These are phyloP conservation scores for Peromyscus melanophrys DNA, from an alignment of 2,797 vertebrate species.

Conservation along the genomic window DNA sequence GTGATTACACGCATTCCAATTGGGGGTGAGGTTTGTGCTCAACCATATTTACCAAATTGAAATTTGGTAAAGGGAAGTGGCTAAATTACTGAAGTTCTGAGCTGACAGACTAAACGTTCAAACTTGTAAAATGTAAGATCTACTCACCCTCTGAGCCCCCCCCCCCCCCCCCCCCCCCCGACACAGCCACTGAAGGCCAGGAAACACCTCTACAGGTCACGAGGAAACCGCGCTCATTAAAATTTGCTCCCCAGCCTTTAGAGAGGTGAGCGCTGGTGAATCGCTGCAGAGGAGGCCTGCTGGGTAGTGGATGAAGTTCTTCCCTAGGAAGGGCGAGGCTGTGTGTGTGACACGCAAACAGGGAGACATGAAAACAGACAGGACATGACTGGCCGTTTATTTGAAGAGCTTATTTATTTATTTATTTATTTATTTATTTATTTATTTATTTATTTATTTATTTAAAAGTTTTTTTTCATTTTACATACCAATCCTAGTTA, in stretches of 20 bases:
- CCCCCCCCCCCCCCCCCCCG: too few relatives aligned
- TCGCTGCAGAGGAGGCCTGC: neutral
- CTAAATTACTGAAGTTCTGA: neutral
- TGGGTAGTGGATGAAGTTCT: conserved; percentile 22
- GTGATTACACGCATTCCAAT: neutral
- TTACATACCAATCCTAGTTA: too few relatives aligned
- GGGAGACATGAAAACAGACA: conserved; percentile 40
- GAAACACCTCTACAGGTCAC: too few relatives aligned
- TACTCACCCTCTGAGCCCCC: too few relatives aligned
- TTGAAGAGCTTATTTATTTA: neutral
- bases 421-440: too few relatives aligned
- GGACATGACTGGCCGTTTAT: conserved; percentile 11
- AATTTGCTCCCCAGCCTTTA: too few relatives aligned
- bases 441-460: too few relatives aligned
- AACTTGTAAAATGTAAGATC: too few relatives aligned
- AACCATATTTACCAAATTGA: neutral
- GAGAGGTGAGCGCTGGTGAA: neutral
- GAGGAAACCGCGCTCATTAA: too few relatives aligned
- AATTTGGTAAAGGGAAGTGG: neutral
- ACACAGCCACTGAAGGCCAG: too few relatives aligned
- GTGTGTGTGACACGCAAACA: neutral
- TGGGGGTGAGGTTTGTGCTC: neutral
- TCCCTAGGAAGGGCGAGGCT: neutral
- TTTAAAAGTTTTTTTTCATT: too few relatives aligned
- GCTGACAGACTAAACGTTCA: too few relatives aligned